Evolutionary conservation across 2,113 vertebrate genomes (phyloP).

Genomic region (Montifringilla adamsi): DNA sequence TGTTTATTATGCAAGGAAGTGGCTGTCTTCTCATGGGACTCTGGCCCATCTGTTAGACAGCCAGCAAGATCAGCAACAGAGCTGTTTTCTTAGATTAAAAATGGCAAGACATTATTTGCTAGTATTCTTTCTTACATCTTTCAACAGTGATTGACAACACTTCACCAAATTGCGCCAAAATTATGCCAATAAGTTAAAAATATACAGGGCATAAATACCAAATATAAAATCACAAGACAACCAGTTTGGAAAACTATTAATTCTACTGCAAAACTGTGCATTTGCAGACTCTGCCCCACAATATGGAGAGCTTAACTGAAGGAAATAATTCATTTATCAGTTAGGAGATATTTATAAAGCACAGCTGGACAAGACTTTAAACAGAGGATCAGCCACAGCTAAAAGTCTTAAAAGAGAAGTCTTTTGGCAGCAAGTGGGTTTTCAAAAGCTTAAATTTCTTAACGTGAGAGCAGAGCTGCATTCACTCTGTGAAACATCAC

Average conservation of each 20-base stretch:
- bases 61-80: conserved; percentile 40
- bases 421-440: conserved; percentile 6
- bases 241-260: not conserved
- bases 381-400: not conserved
- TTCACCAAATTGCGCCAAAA: not conserved
- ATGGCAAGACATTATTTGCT: conserved; percentile 18
- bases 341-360: conserved; percentile 39
- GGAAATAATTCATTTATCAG: conserved; percentile 44
- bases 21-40: conserved; percentile 54
- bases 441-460: conserved; percentile 26
- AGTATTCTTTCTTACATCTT: not conserved
- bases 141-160: not conserved
- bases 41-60: conserved; percentile 55
- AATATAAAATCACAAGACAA: not conserved
- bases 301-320: not conserved
- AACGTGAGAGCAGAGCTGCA: not conserved
- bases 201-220: not conserved
- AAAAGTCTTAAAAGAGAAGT: not conserved
- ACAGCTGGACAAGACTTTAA: conserved; percentile 39
- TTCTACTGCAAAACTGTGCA: not conserved
- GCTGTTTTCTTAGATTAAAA: conserved; percentile 30
- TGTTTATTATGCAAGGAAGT: conserved; percentile 64
- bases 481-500: not conserved
- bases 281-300: not conserved
- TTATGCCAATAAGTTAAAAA: not conserved